These are phyloP conservation scores for Brachyhypopomus gauderio DNA, from an alignment of 2,113 vertebrate species.

Conservation along the genomic window DNA sequence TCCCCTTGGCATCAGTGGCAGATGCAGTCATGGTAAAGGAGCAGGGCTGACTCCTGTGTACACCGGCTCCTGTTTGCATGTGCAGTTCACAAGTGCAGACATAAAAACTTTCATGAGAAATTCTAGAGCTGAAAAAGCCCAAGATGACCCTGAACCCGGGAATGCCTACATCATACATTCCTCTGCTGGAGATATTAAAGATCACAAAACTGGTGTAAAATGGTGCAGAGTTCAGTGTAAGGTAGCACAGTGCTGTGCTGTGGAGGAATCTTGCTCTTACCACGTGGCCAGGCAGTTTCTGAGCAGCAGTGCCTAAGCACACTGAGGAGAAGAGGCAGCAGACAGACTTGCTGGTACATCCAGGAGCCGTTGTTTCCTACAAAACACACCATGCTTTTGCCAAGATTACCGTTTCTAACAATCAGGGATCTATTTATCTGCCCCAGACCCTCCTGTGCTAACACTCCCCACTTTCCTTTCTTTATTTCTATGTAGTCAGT, in stretches of 20 bases:
- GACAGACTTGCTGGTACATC: slow-evolving; percentile 32
- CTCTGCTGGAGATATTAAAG: slow-evolving; percentile 8
- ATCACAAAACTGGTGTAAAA: not conserved
- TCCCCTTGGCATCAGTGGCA: too few relatives aligned
- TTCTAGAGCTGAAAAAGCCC: not conserved
- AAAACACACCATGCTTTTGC: slow-evolving; percentile 44
- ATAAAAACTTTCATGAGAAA: not conserved
- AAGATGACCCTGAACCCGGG: not conserved
- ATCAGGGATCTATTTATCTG: slow-evolving; percentile 27
- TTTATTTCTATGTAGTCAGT: not conserved
- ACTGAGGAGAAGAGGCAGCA: slow-evolving; percentile 47
- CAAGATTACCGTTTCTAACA: slow-evolving; percentile 26
- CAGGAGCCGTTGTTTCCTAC: slow-evolving; percentile 21
- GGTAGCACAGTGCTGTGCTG: not conserved
- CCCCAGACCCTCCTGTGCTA: slow-evolving; percentile 21
- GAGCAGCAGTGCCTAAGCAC: slow-evolving; percentile 53
- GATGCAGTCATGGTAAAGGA: not conserved
- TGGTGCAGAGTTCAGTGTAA: slow-evolving; percentile 1
- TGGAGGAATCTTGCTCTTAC: slow-evolving; percentile 52
- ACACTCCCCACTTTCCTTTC: not conserved
- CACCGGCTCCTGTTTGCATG: not conserved
- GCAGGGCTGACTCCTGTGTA: not conserved
- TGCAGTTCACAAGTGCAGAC: not conserved
- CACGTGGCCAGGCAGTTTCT: slow-evolving; percentile 54
- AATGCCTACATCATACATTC: not conserved